A percentile compares a stretch with the other conserved stretches of the same genome.
Conservation (phyloP, 2,113 vertebrate genomes). For the Cebidichthys violaceus region DNA sequence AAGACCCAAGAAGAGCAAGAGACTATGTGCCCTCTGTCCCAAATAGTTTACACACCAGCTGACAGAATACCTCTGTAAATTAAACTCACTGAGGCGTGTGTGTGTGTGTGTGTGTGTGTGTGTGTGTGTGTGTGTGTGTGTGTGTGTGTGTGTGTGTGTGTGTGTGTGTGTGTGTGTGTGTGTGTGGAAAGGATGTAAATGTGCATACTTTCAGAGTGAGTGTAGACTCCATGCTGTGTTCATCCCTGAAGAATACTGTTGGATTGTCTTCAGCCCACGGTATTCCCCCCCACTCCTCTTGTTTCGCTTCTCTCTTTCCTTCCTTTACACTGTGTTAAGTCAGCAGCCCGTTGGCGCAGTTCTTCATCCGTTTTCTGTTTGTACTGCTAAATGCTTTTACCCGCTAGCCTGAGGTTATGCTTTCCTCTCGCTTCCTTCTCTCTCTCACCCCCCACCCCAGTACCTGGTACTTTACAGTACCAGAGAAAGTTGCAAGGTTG, state of each 20-base stretch:
- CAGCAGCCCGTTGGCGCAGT: constrained; percentile 46
- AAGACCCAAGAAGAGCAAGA: constrained; percentile 42
- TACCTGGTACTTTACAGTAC: too few relatives aligned
- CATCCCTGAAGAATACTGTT: constrained; percentile 39
- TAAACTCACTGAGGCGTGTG: neutral
- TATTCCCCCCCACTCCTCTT: constrained; percentile 8
- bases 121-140: neutral
- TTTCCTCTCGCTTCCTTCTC: constrained; percentile 31
- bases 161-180: constrained; percentile 1
- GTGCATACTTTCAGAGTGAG: constrained; percentile 24
- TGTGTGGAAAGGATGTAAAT: constrained; percentile 9
- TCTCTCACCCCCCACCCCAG: constrained; percentile 4
- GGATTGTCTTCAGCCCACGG: constrained; percentile 32
- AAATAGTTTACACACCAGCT: constrained; percentile 27
- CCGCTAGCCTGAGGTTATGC: constrained; percentile 40
- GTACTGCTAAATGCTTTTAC: constrained; percentile 56
- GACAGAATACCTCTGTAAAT: constrained; percentile 41
- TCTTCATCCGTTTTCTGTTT: constrained; percentile 51
- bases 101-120: neutral
- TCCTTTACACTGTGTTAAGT: constrained; percentile 50
- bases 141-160: neutral
- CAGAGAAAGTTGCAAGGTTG: constrained; percentile 1
- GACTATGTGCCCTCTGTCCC: constrained; percentile 11
- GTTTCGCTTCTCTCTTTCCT: constrained; percentile 16
- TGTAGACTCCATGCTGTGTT: constrained; percentile 28